Conservation (phyloP, 2,888 invertebrate genomes). For the Rhynchonema sp. region DNA sequence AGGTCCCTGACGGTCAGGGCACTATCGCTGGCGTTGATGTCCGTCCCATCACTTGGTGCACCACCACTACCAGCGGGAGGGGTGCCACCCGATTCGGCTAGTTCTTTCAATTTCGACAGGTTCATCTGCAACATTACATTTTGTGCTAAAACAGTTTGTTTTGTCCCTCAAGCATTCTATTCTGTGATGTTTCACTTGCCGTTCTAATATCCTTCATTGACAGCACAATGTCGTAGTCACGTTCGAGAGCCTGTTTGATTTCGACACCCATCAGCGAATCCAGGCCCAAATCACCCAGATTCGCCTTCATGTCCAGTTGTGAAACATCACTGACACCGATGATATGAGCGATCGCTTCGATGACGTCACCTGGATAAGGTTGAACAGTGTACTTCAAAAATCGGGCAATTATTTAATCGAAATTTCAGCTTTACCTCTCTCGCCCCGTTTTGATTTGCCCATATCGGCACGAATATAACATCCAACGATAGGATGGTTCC, state of each 20-base stretch:
- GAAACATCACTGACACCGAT: constrained; percentile 57
- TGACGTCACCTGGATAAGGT: not conserved
- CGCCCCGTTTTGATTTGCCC: not conserved
- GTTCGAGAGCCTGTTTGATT: constrained; percentile 46
- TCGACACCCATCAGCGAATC: constrained; percentile 94
- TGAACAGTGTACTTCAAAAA: too few species aligned
- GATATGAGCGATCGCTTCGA: constrained; percentile 7
- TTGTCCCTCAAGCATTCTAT: too few species aligned
- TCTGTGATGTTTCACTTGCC: too few species aligned
- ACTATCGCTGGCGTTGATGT: constrained; percentile 8
- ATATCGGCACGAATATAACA: not conserved
- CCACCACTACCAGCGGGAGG: not conserved
- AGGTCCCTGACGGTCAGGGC: constrained; percentile 17
- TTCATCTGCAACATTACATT: constrained; percentile 39
- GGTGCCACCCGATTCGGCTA: constrained; percentile 24
- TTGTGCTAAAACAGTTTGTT: not conserved
- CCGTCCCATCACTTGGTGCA: constrained; percentile 18
- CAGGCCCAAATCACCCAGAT: constrained; percentile 81
- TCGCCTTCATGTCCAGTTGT: constrained; percentile 49
- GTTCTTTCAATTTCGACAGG: constrained; percentile 48
- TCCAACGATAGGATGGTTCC: not conserved
- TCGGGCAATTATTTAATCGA: too few species aligned
- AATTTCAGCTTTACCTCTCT: too few species aligned
- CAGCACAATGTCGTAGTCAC: constrained; percentile 55
- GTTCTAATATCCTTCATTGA: constrained; percentile 69